A percentile compares a stretch with the other conserved stretches of the same genome.
Evolutionary conservation across 2,113 vertebrate genomes (phyloP).

Genomic region (Leptosomus discolor): DNA sequence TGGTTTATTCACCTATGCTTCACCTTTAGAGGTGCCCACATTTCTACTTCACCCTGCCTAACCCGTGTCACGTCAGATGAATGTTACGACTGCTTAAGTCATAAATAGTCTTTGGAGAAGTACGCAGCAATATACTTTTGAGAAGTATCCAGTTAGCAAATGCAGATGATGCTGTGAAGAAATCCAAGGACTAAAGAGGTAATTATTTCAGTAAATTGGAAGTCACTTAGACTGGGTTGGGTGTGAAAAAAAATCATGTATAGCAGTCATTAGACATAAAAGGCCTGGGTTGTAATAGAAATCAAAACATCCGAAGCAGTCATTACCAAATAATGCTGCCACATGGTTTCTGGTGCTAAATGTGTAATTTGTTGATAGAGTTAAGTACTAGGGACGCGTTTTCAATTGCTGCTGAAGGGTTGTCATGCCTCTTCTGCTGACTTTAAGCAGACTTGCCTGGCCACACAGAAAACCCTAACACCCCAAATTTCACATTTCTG

Average conservation of each 20-base stretch:
- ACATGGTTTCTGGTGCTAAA: not conserved
- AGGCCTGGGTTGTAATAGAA: not conserved
- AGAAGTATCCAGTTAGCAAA: not conserved
- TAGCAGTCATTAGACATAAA: conserved; percentile 28
- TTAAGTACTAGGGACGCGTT: not conserved
- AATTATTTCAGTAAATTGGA: conserved; percentile 28
- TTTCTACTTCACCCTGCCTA: not conserved
- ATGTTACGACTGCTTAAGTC: not conserved
- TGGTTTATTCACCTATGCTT: not conserved
- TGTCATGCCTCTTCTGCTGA: not conserved
- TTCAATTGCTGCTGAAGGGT: not conserved
- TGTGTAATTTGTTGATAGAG: not conserved
- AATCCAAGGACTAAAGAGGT: not conserved
- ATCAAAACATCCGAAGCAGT: conserved; percentile 29
- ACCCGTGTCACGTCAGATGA: not conserved
- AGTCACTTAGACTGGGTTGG: conserved; percentile 1
- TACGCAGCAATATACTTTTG: not conserved
- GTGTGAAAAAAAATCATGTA: not conserved
- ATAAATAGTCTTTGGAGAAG: not conserved
- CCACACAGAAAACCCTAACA: not conserved
- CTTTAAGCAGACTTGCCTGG: not conserved
- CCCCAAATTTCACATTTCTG: not conserved
- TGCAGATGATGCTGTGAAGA: not conserved
- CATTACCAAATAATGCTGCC: conserved; percentile 35
- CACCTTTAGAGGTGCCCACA: not conserved